phyloP scores from a whole-genome alignment of 2,888 invertebrate species.

The Athetis lepigone region DNA sequence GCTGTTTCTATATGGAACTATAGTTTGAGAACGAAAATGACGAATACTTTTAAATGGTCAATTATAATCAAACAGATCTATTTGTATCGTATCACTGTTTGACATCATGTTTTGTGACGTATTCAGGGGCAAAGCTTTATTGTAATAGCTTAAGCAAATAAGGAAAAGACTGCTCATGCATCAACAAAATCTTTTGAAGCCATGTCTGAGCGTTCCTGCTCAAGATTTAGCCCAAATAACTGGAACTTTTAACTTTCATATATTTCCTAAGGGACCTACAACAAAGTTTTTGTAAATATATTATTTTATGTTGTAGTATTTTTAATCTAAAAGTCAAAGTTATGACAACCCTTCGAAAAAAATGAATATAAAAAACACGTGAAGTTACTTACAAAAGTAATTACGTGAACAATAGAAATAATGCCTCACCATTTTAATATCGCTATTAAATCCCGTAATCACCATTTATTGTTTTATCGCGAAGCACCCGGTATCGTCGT shows the following conservation, averaged over 20 bases:
- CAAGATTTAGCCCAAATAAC: conserved; percentile 1
- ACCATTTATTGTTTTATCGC: conserved; percentile 12
- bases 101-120: neutral
- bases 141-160: conserved; percentile 2
- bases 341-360: neutral
- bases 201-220: neutral
- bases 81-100: too few relatives aligned
- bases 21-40: too few relatives aligned
- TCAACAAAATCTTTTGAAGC: conserved; percentile 1
- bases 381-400: too few relatives aligned
- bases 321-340: neutral
- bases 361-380: too few relatives aligned
- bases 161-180: conserved; percentile 14
- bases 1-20: too few relatives aligned
- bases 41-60: too few relatives aligned
- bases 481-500: conserved; percentile 11
- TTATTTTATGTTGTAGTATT: neutral
- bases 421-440: neutral
- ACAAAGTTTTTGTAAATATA: neutral
- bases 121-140: neutral
- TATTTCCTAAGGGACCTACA: neutral
- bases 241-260: conserved; percentile 3
- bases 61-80: too few relatives aligned
- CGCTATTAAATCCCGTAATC: neutral
- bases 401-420: neutral